phyloP scores from a whole-genome alignment of 2,888 invertebrate species.

The Cephalotes varians region DNA sequence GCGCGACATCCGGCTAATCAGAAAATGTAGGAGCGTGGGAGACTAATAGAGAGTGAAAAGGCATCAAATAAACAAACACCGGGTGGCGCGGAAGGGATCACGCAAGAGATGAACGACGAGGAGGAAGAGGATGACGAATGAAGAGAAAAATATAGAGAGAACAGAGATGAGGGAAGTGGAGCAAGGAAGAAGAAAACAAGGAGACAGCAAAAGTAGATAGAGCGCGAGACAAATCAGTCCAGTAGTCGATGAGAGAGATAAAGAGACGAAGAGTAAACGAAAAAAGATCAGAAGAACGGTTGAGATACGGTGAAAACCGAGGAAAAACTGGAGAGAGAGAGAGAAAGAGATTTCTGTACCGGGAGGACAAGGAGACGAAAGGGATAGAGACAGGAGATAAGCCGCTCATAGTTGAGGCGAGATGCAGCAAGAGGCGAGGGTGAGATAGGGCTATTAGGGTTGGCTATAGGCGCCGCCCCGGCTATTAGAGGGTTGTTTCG shows the following conservation, averaged over 20 bases:
- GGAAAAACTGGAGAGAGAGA: slow-evolving; percentile 18
- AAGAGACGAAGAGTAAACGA: slow-evolving; percentile 52
- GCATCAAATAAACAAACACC: slow-evolving; percentile 85
- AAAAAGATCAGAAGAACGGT: slow-evolving; percentile 60
- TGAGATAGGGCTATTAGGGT: slow-evolving; percentile 85
- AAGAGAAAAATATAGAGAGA: slow-evolving; percentile 15
- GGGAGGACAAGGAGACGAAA: slow-evolving; percentile 68
- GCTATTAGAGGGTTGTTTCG: slow-evolving; percentile 86
- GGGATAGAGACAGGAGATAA: slow-evolving; percentile 68
- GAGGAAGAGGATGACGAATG: neutral
- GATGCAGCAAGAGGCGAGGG: slow-evolving; percentile 78
- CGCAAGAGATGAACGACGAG: slow-evolving; percentile 40
- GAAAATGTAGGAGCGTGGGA: slow-evolving; percentile 84
- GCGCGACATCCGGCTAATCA: slow-evolving; percentile 84
- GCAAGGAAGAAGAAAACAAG: slow-evolving; percentile 37
- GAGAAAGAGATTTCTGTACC: slow-evolving; percentile 49
- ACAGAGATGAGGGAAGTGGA: slow-evolving; percentile 36
- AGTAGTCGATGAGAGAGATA: slow-evolving; percentile 32
- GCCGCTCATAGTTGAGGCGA: slow-evolving; percentile 74
- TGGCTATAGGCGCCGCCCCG: slow-evolving; percentile 85
- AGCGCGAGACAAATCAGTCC: slow-evolving; percentile 58
- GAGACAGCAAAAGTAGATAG: slow-evolving; percentile 63
- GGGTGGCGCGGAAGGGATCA: slow-evolving; percentile 65
- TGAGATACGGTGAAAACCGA: slow-evolving; percentile 67
- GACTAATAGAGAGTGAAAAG: slow-evolving; percentile 86